Percentiles rank a stretch among this genome's conserved stretches.
phyloP scores from a whole-genome alignment of 2,113 vertebrate genomes.

The Ginglymostoma cirratum region DNA sequence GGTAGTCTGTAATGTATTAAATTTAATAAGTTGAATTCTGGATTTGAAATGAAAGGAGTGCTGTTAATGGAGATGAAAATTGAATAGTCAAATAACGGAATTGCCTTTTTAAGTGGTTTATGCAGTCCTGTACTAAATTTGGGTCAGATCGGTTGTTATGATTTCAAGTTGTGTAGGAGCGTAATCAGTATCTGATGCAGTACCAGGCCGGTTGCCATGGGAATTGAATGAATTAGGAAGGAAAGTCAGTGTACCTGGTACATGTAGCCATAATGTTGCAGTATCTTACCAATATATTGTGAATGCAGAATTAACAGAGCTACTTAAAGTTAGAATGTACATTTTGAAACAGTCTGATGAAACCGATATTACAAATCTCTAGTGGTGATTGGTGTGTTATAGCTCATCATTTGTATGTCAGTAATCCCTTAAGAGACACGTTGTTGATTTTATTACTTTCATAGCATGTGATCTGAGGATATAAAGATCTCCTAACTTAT shows the following conservation, averaged over 20 bases:
- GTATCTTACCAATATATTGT: background rate
- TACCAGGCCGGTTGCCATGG: background rate
- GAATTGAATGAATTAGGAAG: background rate
- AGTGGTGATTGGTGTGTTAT: background rate
- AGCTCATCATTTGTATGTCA: too few species aligned
- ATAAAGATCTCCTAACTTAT: too few species aligned
- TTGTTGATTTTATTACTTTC: too few species aligned
- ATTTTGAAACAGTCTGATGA: background rate
- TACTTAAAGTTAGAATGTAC: background rate
- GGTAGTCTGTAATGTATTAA: background rate
- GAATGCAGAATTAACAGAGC: background rate
- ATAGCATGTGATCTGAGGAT: too few species aligned
- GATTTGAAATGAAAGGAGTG: background rate
- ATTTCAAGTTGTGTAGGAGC: background rate
- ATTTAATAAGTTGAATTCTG: background rate
- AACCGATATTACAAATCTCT: background rate
- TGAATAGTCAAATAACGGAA: background rate
- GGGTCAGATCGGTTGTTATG: background rate
- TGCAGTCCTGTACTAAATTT: background rate
- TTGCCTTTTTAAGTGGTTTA: background rate
- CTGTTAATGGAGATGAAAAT: background rate
- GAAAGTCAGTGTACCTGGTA: background rate
- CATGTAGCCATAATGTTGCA: background rate
- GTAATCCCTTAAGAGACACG: too few species aligned
- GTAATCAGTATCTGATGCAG: background rate